Percentiles rank a stretch among this genome's conserved stretches.
phyloP scores from a whole-genome alignment of 2,113 vertebrate genomes.

The Indri indri region DNA sequence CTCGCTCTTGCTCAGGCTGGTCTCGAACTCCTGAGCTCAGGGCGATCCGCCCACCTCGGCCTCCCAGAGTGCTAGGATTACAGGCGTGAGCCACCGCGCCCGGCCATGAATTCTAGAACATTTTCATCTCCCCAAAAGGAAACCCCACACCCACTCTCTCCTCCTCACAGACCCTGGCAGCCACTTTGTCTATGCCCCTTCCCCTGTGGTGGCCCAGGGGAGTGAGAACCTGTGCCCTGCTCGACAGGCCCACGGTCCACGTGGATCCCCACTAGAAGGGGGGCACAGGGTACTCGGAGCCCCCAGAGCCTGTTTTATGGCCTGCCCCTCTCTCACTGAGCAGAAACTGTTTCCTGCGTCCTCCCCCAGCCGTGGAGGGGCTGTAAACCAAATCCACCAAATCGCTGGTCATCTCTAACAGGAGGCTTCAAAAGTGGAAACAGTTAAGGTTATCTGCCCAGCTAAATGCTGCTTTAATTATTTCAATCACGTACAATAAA shows the following conservation, averaged over 20 bases:
- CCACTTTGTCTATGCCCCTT: background rate
- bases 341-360: background rate
- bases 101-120: background rate
- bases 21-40: too few relatives aligned
- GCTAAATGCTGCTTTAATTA: background rate
- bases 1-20: too few relatives aligned
- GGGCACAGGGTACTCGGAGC: fast-evolving
- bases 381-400: conserved; percentile 40
- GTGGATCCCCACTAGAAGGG: background rate
- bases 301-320: background rate
- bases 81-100: too few relatives aligned
- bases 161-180: background rate
- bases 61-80: too few relatives aligned
- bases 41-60: too few relatives aligned
- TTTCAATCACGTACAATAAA: fast-evolving
- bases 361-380: conserved; percentile 25
- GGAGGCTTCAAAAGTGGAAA: conserved; percentile 40
- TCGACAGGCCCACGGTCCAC: fast-evolving
- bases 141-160: background rate
- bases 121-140: background rate
- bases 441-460: fast-evolving
- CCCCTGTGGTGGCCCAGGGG: background rate
- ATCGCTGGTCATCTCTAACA: background rate
- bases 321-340: background rate
- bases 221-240: background rate